A percentile compares a stretch with the other conserved stretches of the same genome.
Evolutionary conservation across 2,888 invertebrate genomes (phyloP).

Genomic region (Tachina fera): DNA sequence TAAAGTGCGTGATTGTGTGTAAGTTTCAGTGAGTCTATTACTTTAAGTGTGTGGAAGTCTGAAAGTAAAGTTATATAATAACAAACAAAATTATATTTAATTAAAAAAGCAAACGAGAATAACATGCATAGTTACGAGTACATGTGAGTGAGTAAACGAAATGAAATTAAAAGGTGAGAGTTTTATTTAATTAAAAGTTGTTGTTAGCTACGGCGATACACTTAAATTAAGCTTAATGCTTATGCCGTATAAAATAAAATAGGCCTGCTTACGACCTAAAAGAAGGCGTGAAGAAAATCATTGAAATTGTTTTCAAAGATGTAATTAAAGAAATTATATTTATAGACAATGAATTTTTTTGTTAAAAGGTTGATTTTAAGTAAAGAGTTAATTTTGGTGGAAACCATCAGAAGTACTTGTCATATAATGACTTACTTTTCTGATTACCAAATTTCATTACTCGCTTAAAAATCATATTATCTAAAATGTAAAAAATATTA

Average conservation of each 20-base stretch:
- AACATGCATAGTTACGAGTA: not conserved
- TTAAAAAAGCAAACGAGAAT: constrained; percentile 13
- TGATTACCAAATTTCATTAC: no score
- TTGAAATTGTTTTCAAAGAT: no score
- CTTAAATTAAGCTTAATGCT: not conserved
- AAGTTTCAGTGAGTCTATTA: constrained; percentile 8
- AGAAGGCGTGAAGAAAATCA: not conserved
- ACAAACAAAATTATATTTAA: constrained; percentile 38
- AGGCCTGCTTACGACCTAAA: not conserved
- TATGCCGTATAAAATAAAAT: not conserved
- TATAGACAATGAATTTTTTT: no score
- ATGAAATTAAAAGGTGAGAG: not conserved
- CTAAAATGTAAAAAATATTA: no score
- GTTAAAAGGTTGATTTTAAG: no score
- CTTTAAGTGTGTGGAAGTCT: constrained; percentile 25
- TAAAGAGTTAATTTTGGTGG: no score
- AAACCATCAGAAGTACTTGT: no score
- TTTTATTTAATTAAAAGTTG: constrained; percentile 19
- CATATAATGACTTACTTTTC: no score
- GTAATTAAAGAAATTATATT: no score
- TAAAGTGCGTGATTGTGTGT: constrained; percentile 9
- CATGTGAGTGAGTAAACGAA: not conserved
- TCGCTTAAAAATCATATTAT: no score
- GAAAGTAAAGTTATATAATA: constrained; percentile 11
- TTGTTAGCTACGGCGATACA: no score